These are phyloP conservation scores for Dichetophora obliterata DNA, from an alignment of 2,888 invertebrate species.

Conservation along the genomic window DNA sequence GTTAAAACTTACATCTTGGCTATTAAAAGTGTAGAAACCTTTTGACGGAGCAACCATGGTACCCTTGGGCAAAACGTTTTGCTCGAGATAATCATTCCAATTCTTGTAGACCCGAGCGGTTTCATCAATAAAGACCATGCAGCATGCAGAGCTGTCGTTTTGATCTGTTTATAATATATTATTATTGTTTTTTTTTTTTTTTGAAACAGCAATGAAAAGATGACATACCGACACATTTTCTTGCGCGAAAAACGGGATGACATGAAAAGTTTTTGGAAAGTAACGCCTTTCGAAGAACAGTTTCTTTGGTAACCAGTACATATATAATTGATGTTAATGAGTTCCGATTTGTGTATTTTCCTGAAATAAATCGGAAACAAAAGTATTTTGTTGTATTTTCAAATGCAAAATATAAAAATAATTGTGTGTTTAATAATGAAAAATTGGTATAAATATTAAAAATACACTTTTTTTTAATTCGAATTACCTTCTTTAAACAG, in stretches of 20 bases:
- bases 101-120: slow-evolving; percentile 69
- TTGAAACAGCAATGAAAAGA: neutral
- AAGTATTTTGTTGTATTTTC: too few relatives aligned
- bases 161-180: slow-evolving; percentile 19
- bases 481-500: too few relatives aligned
- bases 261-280: slow-evolving; percentile 53
- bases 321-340: slow-evolving; percentile 62
- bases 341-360: slow-evolving; percentile 62
- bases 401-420: too few relatives aligned
- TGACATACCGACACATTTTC: slow-evolving; percentile 63
- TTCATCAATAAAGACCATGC: slow-evolving; percentile 67
- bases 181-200: neutral
- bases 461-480: too few relatives aligned
- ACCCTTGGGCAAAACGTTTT: slow-evolving; percentile 70
- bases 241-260: slow-evolving; percentile 63
- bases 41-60: slow-evolving; percentile 69
- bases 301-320: slow-evolving; percentile 58
- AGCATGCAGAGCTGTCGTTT: slow-evolving; percentile 57
- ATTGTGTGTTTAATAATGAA: too few relatives aligned
- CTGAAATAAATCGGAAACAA: too few relatives aligned
- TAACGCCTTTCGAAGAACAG: slow-evolving; percentile 45
- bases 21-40: slow-evolving; percentile 63
- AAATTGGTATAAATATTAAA: too few relatives aligned
- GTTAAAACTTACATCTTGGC: slow-evolving; percentile 19
- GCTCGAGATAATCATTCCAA: slow-evolving; percentile 68